Evolutionary conservation across 2,797 vertebrate species (phyloP).

Genomic region (Thalassophryne amazonica): DNA sequence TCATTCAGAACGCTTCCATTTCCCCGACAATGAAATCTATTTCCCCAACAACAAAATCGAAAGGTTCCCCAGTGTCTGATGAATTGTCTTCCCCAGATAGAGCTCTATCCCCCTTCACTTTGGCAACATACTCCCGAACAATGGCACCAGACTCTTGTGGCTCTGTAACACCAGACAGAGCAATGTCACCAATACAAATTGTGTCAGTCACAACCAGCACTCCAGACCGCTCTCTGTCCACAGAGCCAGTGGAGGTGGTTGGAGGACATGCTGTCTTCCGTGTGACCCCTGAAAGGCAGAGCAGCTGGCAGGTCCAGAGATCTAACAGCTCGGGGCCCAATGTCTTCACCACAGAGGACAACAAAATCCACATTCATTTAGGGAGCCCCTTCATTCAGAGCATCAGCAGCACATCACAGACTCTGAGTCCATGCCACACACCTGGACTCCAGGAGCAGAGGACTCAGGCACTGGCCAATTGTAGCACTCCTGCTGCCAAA

Average conservation of each 20-base stretch:
- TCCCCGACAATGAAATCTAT: slow-evolving; percentile 83
- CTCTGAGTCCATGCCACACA: slow-evolving; percentile 77
- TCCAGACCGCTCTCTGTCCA: slow-evolving; percentile 81
- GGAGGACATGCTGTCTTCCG: slow-evolving; percentile 87
- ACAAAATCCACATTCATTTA: slow-evolving; percentile 98
- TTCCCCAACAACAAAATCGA: slow-evolving; percentile 83
- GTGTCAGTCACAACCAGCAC: slow-evolving; percentile 85
- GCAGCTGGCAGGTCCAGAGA: slow-evolving; percentile 91
- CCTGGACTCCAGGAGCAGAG: slow-evolving; percentile 82
- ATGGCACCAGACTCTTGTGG: slow-evolving; percentile 89
- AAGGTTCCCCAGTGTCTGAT: slow-evolving; percentile 75
- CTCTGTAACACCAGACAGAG: slow-evolving; percentile 88
- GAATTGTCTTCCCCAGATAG: slow-evolving; percentile 81
- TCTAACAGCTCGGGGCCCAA: slow-evolving; percentile 91
- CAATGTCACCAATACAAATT: slow-evolving; percentile 89
- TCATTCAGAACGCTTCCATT: slow-evolving; percentile 88
- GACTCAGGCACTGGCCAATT: slow-evolving; percentile 84
- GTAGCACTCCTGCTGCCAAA: slow-evolving; percentile 79
- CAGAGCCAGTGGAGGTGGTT: slow-evolving; percentile 83
- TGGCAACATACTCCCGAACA: slow-evolving; percentile 85
- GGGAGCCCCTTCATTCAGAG: slow-evolving; percentile 90
- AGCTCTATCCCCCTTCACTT: slow-evolving; percentile 81
- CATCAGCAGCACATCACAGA: slow-evolving; percentile 76
- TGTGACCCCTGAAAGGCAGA: slow-evolving; percentile 90
- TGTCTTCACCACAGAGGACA: slow-evolving; percentile 97